These are phyloP conservation scores for Hemicrepidius hirtus DNA, from an alignment of 2,888 invertebrate species.

Conservation along the genomic window DNA sequence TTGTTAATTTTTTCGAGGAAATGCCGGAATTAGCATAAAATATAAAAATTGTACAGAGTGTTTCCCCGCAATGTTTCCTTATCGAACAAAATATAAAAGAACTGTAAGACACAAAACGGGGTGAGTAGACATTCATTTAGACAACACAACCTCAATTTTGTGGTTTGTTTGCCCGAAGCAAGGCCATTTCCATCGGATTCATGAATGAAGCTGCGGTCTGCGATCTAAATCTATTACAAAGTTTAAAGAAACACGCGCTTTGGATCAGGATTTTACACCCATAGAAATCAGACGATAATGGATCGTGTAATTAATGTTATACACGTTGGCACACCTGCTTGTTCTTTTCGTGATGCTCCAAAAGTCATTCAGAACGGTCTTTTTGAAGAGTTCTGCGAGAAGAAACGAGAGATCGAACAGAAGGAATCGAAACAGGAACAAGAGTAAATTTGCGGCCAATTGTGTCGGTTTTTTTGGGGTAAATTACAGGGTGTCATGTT, in stretches of 20 bases:
- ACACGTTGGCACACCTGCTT: slow-evolving; percentile 33
- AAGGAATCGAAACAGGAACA: slow-evolving; percentile 6
- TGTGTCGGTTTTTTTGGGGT: slow-evolving; percentile 37
- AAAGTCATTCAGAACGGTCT: slow-evolving; percentile 16
- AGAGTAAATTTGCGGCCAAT: background rate
- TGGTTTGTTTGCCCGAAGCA: slow-evolving; percentile 51
- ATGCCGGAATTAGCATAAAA: slow-evolving; percentile 11
- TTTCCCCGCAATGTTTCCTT: background rate
- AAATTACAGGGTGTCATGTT: slow-evolving; percentile 48
- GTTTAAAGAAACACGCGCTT: slow-evolving; percentile 36
- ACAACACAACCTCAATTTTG: slow-evolving; percentile 50
- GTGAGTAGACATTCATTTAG: slow-evolving; percentile 49
- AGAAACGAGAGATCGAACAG: slow-evolving; percentile 2
- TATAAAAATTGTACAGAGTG: slow-evolving; percentile 20
- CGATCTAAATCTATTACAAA: slow-evolving; percentile 51
- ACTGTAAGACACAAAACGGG: slow-evolving; percentile 30
- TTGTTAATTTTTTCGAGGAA: slow-evolving; percentile 38
- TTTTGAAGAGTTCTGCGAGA: slow-evolving; percentile 14
- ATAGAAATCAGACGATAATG: slow-evolving; percentile 31
- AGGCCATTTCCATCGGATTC: slow-evolving; percentile 49
- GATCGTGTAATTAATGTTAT: slow-evolving; percentile 33
- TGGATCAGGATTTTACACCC: slow-evolving; percentile 35
- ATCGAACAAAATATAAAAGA: background rate
- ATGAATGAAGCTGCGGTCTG: slow-evolving; percentile 53
- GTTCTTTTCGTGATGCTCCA: slow-evolving; percentile 23